Conservation (phyloP, 2,113 vertebrate genomes). For the Solenodon paradoxus region DNA sequence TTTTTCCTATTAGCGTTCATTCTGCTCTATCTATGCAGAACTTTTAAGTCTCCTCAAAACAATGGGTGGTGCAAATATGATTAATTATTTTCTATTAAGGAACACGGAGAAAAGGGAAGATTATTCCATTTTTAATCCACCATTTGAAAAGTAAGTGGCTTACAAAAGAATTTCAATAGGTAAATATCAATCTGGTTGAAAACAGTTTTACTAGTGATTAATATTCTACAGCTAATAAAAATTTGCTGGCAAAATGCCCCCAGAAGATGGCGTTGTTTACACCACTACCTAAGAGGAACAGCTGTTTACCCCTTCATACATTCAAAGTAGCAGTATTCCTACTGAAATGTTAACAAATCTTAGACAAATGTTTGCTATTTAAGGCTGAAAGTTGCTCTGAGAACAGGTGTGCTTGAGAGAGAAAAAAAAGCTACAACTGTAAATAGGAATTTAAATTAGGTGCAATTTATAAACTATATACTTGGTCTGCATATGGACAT, state of each 20-base stretch:
- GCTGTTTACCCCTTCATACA: slow-evolving; percentile 59
- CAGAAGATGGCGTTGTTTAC: slow-evolving; percentile 80
- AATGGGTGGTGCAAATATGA: background rate
- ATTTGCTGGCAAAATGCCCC: slow-evolving; percentile 75
- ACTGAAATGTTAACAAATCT: slow-evolving; percentile 77
- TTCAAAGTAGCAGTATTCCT: slow-evolving; percentile 52
- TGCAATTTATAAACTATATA: slow-evolving; percentile 13
- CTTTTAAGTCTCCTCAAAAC: background rate
- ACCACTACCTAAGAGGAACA: slow-evolving; percentile 74
- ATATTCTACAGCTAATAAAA: slow-evolving; percentile 78
- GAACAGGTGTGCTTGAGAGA: slow-evolving; percentile 31
- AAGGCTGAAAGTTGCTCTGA: slow-evolving; percentile 57
- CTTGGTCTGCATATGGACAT: background rate
- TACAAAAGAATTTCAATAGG: slow-evolving; percentile 19
- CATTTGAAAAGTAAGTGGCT: background rate
- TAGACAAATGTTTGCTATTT: slow-evolving; percentile 64
- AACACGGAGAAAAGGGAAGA: background rate
- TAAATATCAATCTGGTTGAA: slow-evolving; percentile 33
- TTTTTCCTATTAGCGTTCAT: background rate
- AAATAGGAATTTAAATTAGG: slow-evolving; percentile 52
- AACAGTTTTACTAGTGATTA: slow-evolving; percentile 76
- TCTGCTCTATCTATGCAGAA: background rate
- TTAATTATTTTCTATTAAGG: background rate
- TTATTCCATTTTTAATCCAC: background rate
- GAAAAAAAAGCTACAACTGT: background rate